These are phyloP conservation scores for Tinea semifulvella DNA, from an alignment of 2,888 invertebrate species.

Conservation along the genomic window DNA sequence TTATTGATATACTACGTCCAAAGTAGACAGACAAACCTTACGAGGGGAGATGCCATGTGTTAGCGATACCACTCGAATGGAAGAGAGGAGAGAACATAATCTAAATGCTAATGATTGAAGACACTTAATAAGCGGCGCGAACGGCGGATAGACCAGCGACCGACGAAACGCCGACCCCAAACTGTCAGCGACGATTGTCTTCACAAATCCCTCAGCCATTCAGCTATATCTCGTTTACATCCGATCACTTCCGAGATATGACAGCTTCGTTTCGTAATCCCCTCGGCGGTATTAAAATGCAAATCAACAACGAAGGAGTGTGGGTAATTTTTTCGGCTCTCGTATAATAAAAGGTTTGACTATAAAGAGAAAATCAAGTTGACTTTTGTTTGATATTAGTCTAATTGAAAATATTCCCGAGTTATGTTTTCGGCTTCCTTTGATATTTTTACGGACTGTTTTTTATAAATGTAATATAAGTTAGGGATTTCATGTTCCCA, in stretches of 20 bases:
- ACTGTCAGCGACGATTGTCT: slow-evolving; percentile 14
- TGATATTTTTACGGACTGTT: no score
- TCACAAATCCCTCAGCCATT: slow-evolving; percentile 14
- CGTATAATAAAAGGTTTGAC: slow-evolving; percentile 5
- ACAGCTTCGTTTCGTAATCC: slow-evolving; percentile 42
- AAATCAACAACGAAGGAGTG: slow-evolving; percentile 40
- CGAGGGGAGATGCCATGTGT: slow-evolving; percentile 11
- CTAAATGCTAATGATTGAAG: slow-evolving; percentile 23
- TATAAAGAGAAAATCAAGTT: background rate
- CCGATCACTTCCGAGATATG: slow-evolving; percentile 37
- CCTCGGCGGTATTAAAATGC: slow-evolving; percentile 62
- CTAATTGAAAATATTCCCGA: background rate
- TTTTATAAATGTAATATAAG: no score
- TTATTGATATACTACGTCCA: no score
- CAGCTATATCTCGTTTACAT: slow-evolving; percentile 16
- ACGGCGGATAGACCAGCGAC: slow-evolving; percentile 10
- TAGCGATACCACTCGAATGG: slow-evolving; percentile 12
- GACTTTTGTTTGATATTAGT: background rate
- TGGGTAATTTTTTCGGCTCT: slow-evolving; percentile 18
- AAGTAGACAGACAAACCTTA: no score
- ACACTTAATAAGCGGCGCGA: slow-evolving; percentile 14
- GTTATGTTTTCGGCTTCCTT: no score
- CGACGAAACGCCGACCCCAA: slow-evolving; percentile 6
- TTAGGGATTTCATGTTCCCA: no score
- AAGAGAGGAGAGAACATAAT: slow-evolving; percentile 20